Percentiles rank a stretch among this genome's conserved stretches.
phyloP scores from a whole-genome alignment of 2,888 invertebrate genomes.

The Horisme vitalbata region DNA sequence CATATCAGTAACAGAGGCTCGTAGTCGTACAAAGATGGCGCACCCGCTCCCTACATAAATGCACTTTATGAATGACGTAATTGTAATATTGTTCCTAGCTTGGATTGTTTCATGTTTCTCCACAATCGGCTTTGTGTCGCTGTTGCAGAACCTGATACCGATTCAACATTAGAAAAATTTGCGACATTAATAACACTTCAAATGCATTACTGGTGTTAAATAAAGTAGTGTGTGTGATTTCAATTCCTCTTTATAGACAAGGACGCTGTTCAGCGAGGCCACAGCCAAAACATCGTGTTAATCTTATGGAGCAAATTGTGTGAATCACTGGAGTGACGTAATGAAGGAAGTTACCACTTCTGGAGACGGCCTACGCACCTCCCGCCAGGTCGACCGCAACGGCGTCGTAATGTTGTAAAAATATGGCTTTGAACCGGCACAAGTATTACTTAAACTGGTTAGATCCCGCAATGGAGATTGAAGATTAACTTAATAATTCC shows the following conservation, averaged over 20 bases:
- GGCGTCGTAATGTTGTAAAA: conserved; percentile 54
- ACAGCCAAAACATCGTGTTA: conserved; percentile 51
- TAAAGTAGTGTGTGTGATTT: conserved; percentile 19
- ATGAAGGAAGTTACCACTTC: conserved; percentile 76
- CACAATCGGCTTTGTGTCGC: conserved; percentile 53
- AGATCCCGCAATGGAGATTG: conserved; percentile 44
- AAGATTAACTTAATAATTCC: conserved; percentile 50
- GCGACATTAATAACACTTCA: conserved; percentile 43
- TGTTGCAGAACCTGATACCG: conserved; percentile 44
- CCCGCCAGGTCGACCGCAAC: conserved; percentile 50
- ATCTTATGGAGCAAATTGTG: conserved; percentile 55
- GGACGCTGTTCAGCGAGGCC: conserved; percentile 58
- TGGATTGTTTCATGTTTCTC: conserved; percentile 55
- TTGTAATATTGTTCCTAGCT: conserved; percentile 64
- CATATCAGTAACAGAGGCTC: conserved; percentile 72
- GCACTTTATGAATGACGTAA: conserved; percentile 72
- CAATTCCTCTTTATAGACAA: conserved; percentile 36
- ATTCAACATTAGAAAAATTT: conserved; percentile 41
- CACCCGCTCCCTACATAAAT: conserved; percentile 63
- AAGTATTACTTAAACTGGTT: conserved; percentile 50
- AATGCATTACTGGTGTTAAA: conserved; percentile 19
- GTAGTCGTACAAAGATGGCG: conserved; percentile 64
- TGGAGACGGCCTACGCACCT: conserved; percentile 65
- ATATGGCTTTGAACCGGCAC: conserved; percentile 55
- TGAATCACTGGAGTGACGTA: conserved; percentile 76